Evolutionary conservation across 2,797 vertebrate species (phyloP), one percentile per base, ranked within the genome.

Genomic region (Spinus olivaceus): DNA sequence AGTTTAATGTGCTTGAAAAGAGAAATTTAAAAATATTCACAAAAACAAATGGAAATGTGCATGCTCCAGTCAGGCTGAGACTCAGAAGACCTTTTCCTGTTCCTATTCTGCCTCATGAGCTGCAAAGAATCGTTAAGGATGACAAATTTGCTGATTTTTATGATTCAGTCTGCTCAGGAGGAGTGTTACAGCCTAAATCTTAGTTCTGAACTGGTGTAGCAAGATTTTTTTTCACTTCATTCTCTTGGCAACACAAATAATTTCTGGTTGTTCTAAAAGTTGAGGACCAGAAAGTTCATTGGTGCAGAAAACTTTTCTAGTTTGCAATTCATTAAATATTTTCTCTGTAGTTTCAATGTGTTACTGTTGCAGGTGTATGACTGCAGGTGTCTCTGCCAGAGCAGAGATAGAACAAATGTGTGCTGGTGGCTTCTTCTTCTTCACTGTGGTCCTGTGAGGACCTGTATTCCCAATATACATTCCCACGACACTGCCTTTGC

Each of bases 381-480:
- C 8, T 59, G 21, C 4, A 42, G 41, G 41, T 42, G 41, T 42
- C 41, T 42, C 41, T 12, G 4, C 33, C 54, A 70, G 11, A 21
- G 23, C 32, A 81, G 18, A 6, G 35, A 20, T 14, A 35, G 49
- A 44, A 80, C 30, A 56, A 50, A 84, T 6, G 3, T 64, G 20
- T 16, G 11, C 11, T 80, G 20, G 32, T 42, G n/a, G 22, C 28
- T 86, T 60, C 33, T 81, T 35, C 27, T 18, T 28, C 53, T 86
- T 77, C 28, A 9, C 49, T 77, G 37, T 49, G 60, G 20, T 83
- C 10, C 23, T 51, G 14, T 67, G 50, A 49, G n/a, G 50, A 76
- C 13, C 6, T 66, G 28, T 63, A 35, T 5, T 84, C 30, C 7
- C 0, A 0, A 7, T 33, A 59, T 33, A 37, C 50, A 28, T 42